A percentile compares a stretch with the other conserved stretches of the same genome.
Evolutionary conservation across 1,140 invertebrate genomes (phyloP).

Genomic region (Lordiphosa stackelbergi): DNA sequence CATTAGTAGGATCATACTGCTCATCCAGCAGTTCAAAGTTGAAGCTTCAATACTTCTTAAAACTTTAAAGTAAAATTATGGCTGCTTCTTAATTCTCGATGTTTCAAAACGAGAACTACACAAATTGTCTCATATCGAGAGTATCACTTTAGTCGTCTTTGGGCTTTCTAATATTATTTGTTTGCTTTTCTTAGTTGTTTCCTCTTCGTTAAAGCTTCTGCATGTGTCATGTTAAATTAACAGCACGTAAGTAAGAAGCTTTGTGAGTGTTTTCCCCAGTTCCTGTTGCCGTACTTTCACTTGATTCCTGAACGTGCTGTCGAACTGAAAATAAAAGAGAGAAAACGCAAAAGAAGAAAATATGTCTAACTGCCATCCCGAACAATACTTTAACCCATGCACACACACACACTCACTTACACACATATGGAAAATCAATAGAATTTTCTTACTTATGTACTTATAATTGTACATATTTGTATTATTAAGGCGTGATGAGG

Average conservation of each 20-base stretch:
- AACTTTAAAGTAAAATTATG: too few species aligned
- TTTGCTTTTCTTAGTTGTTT: neutral
- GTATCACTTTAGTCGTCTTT: too few species aligned
- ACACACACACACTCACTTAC: neutral
- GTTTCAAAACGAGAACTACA: too few species aligned
- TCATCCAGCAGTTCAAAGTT: too few species aligned
- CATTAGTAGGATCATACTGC: too few species aligned
- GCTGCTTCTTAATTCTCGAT: too few species aligned
- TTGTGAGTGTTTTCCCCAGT: conserved; percentile 4
- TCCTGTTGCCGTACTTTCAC: conserved; percentile 20
- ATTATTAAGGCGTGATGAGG: conserved; percentile 15
- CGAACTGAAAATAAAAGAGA: neutral
- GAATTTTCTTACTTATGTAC: conserved; percentile 25
- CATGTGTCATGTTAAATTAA: conserved; percentile 51
- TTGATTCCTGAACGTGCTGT: conserved; percentile 12
- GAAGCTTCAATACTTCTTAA: too few species aligned
- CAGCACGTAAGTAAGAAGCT: conserved; percentile 16
- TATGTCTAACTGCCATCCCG: neutral
- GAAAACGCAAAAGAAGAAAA: neutral
- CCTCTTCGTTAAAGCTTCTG: conserved; percentile 29
- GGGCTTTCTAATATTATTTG: too few species aligned
- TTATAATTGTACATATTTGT: conserved; percentile 35
- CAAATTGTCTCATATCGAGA: too few species aligned
- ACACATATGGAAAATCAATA: conserved; percentile 62
- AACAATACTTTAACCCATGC: conserved; percentile 6